Evolutionary conservation across 2,797 vertebrate genomes (phyloP).

Genomic region (Rhynchonycteris naso): DNA sequence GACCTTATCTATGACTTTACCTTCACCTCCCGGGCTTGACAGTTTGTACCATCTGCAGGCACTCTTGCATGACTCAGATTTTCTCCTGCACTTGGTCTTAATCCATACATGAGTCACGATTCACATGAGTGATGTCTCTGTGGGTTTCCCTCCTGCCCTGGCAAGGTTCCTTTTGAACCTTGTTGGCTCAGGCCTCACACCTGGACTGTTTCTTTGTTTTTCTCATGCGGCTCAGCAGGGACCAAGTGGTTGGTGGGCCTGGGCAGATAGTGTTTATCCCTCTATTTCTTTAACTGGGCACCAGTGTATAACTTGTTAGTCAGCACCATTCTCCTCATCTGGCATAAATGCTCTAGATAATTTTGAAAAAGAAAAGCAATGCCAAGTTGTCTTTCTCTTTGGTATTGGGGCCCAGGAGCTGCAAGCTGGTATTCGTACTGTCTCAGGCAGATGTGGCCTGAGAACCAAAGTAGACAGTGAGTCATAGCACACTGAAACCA

Average conservation of each 20-base stretch:
- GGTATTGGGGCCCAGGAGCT: background rate
- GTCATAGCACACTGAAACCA: background rate
- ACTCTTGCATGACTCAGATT: constrained; percentile 3
- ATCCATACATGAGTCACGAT: constrained; percentile 27
- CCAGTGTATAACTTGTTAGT: background rate
- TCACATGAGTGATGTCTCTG: constrained; percentile 4
- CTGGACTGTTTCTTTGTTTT: background rate
- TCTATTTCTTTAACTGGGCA: constrained; percentile 12
- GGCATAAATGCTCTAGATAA: background rate
- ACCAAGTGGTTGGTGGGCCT: background rate
- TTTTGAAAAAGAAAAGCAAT: constrained; percentile 29
- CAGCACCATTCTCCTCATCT: background rate
- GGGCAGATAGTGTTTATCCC: background rate
- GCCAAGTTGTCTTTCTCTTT: background rate
- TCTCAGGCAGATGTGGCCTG: background rate
- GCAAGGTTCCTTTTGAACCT: background rate
- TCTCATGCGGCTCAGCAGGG: background rate
- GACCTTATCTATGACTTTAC: background rate
- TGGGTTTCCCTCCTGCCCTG: background rate
- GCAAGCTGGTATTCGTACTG: background rate
- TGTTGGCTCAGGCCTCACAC: background rate
- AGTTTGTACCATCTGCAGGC: constrained; percentile 23
- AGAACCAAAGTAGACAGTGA: background rate
- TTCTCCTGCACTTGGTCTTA: background rate
- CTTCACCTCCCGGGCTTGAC: background rate